These are phyloP conservation scores for Equus quagga DNA, from an alignment of 2,113 vertebrate species.

Conservation along the genomic window DNA sequence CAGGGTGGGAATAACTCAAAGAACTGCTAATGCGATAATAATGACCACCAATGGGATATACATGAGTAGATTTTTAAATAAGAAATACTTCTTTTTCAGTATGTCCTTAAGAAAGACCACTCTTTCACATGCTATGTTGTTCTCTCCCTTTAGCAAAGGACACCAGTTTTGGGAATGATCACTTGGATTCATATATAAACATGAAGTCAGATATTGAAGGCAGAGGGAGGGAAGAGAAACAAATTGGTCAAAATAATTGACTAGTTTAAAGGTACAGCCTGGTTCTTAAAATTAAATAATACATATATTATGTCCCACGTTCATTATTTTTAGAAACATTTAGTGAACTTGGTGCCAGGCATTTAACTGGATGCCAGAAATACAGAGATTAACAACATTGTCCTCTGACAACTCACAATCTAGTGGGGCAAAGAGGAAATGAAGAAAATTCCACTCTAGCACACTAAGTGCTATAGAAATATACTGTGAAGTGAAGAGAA, in stretches of 20 bases:
- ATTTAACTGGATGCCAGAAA: background rate
- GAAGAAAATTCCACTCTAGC: background rate
- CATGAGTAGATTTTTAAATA: background rate
- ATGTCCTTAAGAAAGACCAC: background rate
- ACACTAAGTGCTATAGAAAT: background rate
- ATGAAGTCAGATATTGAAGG: background rate
- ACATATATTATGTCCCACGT: background rate
- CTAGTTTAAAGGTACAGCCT: background rate
- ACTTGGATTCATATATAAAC: background rate
- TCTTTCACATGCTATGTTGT: background rate
- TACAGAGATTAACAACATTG: background rate
- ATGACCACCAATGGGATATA: no score
- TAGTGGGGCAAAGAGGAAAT: background rate
- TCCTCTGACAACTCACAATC: background rate
- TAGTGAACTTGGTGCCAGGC: background rate
- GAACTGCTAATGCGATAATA: background rate
- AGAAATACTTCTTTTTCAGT: background rate
- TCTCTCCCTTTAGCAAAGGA: background rate
- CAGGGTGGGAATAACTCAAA: background rate
- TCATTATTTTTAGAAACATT: conserved; percentile 4
- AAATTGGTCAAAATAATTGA: background rate
- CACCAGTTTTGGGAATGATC: background rate
- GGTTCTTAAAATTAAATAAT: conserved; percentile 33
- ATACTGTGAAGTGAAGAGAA: background rate
- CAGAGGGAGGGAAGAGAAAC: background rate